These are phyloP conservation scores for Petrophora chlorosata DNA, from an alignment of 2,888 invertebrate genomes.

Conservation along the genomic window DNA sequence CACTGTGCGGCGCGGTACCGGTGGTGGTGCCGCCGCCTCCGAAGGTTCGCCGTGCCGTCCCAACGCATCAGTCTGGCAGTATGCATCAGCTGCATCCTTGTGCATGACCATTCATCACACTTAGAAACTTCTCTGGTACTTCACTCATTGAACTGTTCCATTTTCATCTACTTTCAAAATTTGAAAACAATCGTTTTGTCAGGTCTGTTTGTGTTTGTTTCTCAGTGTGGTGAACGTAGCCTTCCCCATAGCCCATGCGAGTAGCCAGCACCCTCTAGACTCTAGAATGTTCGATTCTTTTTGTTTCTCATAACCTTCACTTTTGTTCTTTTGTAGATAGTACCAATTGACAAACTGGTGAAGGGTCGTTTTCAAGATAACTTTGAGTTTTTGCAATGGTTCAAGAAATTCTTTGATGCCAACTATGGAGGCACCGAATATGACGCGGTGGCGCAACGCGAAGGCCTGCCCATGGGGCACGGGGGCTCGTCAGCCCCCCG, in stretches of 20 bases:
- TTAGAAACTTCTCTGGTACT: conserved; percentile 43
- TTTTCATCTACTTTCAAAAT: background rate
- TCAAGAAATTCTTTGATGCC: conserved; percentile 99
- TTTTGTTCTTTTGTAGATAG: conserved; percentile 88
- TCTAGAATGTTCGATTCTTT: conserved; percentile 56
- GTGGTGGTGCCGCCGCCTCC: conserved; percentile 49
- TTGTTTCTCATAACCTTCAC: conserved; percentile 59
- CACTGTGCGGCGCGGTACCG: conserved; percentile 62
- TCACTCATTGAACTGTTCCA: conserved; percentile 3
- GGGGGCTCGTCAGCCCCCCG: conserved; percentile 85
- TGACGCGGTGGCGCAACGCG: conserved; percentile 93
- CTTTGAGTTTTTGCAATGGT: conserved; percentile 99
- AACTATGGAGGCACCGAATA: conserved; percentile 98
- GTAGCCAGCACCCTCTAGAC: conserved; percentile 50
- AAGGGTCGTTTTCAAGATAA: conserved; percentile 99
- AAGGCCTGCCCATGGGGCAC: conserved; percentile 93
- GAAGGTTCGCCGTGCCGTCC: conserved; percentile 52
- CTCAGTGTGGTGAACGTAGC: conserved; percentile 45
- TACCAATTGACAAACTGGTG: conserved; percentile 96
- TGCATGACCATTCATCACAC: conserved; percentile 48
- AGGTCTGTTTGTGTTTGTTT: conserved; percentile 33
- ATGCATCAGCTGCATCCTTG: conserved; percentile 56
- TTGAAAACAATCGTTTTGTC: background rate
- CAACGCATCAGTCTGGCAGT: conserved; percentile 70
- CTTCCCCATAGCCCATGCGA: conserved; percentile 38